phyloP scores from a whole-genome alignment of 2,888 invertebrate species.

The Agrochola litura region DNA sequence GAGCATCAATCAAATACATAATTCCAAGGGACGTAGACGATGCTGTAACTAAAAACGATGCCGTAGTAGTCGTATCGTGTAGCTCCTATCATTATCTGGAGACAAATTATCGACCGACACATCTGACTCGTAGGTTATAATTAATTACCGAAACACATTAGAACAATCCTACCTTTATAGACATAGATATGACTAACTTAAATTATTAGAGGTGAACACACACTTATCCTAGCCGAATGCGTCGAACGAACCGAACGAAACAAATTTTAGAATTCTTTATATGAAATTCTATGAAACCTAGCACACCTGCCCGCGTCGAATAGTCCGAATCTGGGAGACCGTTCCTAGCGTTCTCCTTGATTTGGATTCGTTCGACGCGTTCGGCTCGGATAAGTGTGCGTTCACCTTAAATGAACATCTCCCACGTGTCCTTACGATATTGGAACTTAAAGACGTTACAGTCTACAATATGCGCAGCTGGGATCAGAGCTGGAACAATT shows the following conservation, averaged over 20 bases:
- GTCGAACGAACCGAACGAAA: too few relatives aligned
- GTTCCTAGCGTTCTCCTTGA: too few relatives aligned
- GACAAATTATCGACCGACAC: not conserved
- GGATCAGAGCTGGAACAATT: not conserved
- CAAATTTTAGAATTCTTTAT: too few relatives aligned
- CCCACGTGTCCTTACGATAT: too few relatives aligned
- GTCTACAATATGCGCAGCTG: not conserved
- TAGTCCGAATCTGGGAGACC: too few relatives aligned
- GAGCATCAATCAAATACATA: slow-evolving; percentile 28
- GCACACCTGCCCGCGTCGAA: too few relatives aligned
- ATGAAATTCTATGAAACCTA: too few relatives aligned
- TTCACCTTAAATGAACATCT: not conserved
- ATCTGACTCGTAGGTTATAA: not conserved
- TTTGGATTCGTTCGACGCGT: too few relatives aligned
- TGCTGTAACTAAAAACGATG: slow-evolving; percentile 21
- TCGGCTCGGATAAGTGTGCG: too few relatives aligned
- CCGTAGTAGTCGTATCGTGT: not conserved
- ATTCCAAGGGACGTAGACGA: not conserved
- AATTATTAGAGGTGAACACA: not conserved
- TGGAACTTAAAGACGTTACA: too few relatives aligned
- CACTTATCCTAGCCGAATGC: too few relatives aligned
- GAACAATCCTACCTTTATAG: not conserved
- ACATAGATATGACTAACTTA: not conserved
- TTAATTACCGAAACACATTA: not conserved
- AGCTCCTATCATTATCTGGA: not conserved